Conservation (phyloP, 2,113 vertebrate genomes). For the Zapornia atra region DNA sequence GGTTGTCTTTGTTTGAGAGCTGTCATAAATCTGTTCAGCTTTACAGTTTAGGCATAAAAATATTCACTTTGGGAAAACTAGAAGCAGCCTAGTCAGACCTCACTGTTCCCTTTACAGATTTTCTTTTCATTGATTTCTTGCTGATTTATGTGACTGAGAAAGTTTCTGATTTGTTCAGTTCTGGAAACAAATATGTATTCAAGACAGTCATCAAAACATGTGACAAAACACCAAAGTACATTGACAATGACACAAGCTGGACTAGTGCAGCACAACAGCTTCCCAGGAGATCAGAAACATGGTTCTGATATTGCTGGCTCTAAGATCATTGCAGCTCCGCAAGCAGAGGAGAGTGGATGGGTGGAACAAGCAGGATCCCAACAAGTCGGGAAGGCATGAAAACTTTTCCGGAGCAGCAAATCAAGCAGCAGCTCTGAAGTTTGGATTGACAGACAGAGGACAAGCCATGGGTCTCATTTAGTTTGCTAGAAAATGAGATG, state of each 20-base stretch:
- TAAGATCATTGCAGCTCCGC: background rate
- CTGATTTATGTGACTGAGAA: background rate
- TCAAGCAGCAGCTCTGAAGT: background rate
- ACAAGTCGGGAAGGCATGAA: background rate
- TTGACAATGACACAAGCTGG: background rate
- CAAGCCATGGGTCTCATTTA: background rate
- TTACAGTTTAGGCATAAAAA: background rate
- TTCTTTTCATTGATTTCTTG: background rate
- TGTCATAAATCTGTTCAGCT: background rate
- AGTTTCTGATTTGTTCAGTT: background rate
- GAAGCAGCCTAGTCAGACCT: background rate
- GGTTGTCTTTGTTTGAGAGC: background rate
- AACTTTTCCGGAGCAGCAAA: background rate
- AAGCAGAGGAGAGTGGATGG: background rate
- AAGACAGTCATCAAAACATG: background rate
- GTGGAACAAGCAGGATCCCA: background rate
- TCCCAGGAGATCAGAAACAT: background rate
- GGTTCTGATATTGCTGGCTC: background rate
- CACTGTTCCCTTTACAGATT: background rate
- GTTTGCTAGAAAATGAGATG: background rate
- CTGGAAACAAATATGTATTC: background rate
- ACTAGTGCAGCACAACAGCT: background rate
- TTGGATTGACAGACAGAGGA: background rate
- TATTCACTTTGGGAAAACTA: background rate
- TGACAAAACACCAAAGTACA: background rate